Evolutionary conservation across 2,113 vertebrate species (phyloP), one percentile per base, ranked within the genome.

Genomic region (Cacatua alba): DNA sequence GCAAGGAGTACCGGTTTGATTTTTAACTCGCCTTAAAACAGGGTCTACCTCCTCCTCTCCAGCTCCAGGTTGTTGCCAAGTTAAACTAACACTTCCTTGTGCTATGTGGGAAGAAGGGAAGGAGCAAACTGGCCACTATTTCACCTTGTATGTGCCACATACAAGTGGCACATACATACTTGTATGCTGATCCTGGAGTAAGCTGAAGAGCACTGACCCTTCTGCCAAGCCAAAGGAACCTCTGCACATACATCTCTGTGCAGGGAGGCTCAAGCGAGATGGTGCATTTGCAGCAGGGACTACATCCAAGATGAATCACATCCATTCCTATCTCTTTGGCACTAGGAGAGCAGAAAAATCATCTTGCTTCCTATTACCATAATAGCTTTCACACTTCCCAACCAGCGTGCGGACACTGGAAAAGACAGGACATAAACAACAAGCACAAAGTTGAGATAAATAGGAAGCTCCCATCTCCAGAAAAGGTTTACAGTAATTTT

Each of bases 371-470:
- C 69, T 88, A 91, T 79, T 92, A 92, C 48, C 84, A 76, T 95
- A 94, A 95, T n/a, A 92, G 91, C 89, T 97, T 95, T 96, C 89
- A 87, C 91, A 91, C 94, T 91, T 94, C 84, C 74, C 86, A 87
- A 75, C 69, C 33, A n/a, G 49, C 35, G 52, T 82, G 74, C 65
- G 35, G 57, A 89, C 55, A 44, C 6, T 64, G 62, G 49, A 88
- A 81, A 88, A 92, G 78, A 86, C 0, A 92, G 55, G 44, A 60
- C 26, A 71, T 63, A 55, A 92, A 90, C 80, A 92, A 80, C 33
- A 77, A 87, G 75, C 51, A 89, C 17, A 75, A 75, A 88, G 63
- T 90, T 92, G 44, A 86, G 65, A 64, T 46, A 91, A 86, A 90
- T 6, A 91, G 55, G 60, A 88, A 92, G 86, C 84, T 64, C 48